A percentile compares a stretch with the other conserved stretches of the same genome.
These are phyloP conservation scores for Pelecanoides urinatrix DNA, from an alignment of 2,113 vertebrate genomes.

Conservation along the genomic window DNA sequence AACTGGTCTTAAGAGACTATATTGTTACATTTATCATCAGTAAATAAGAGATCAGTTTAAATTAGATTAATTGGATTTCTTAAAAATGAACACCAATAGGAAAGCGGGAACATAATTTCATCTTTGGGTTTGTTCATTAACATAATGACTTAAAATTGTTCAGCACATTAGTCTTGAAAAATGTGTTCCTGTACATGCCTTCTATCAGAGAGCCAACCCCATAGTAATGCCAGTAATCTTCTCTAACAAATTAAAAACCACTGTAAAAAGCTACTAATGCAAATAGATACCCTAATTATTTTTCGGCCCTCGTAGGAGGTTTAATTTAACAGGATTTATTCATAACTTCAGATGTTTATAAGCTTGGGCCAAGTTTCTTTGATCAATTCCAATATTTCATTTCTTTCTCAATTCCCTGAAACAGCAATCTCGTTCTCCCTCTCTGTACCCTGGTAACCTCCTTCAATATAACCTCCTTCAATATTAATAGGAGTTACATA, in stretches of 20 bases:
- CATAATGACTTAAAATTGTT: not conserved
- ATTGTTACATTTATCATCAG: not conserved
- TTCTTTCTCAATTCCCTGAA: not conserved
- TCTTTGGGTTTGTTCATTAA: not conserved
- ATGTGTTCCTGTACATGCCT: not conserved
- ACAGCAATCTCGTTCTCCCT: not conserved
- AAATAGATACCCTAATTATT: constrained; percentile 11
- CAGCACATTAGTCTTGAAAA: not conserved
- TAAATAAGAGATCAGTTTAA: not conserved
- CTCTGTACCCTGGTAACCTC: not conserved
- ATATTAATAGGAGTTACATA: constrained; percentile 10
- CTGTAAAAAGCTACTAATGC: not conserved
- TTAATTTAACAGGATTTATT: not conserved
- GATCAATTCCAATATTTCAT: not conserved
- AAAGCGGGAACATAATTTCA: not conserved
- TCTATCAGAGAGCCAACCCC: not conserved
- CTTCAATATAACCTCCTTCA: constrained; percentile 2
- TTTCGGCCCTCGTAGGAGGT: not conserved
- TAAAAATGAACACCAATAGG: not conserved
- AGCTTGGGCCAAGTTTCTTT: not conserved
- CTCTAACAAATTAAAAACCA: not conserved
- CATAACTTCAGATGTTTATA: not conserved
- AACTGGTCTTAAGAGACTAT: not conserved
- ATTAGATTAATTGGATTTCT: not conserved
- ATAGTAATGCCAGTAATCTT: not conserved